Evolutionary conservation across 2,797 vertebrate genomes (phyloP), one percentile per base, ranked within the genome.

Genomic region (Sebastolobus altivelis): DNA sequence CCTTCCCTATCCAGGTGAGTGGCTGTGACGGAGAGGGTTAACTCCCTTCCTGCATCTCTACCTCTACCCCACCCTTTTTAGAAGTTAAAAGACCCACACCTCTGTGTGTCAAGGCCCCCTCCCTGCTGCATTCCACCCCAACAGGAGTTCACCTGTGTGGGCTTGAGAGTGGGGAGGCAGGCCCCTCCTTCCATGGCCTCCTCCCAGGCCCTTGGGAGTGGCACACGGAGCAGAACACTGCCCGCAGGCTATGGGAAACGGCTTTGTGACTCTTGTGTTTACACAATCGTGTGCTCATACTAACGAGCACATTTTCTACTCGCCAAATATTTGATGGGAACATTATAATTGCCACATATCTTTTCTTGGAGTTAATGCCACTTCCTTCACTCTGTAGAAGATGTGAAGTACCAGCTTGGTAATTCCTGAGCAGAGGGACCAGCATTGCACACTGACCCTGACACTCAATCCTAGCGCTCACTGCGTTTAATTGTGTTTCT

Each of bases 121-220:
- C 79, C 83, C 80, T 62, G 29, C 72, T 91, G 91, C 96, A 95
- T 94, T 96, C 94, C 95, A 94, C 75, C 74, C 77, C 79, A 81
- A 66, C 88, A 79, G 87, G 75, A 84, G 75, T 92, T 96, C 96
- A 97, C 97, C 97, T 97, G 97, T 95, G 92, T 79, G 90, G 94
- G 95, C 96, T 87, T 96, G 97, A 95, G 89, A 84, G 60, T 72
- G 86, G 62, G 35, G 49, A 84, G 78, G 66, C 54, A 71, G 77
- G 84, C 89, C 89, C 91, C 90, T 86, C 92, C 89, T 38, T 78
- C 75, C 59, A 16, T 33, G 78, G 85, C 86, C 82, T 79, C 72
- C 87, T 89, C 91, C 91, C 92, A 74, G 72, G 16, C 86, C 83
- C 77, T 49, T 88, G 92, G 93, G 94, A 93, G 95, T 92, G 92